Evolutionary conservation across 2,888 invertebrate genomes (phyloP).

Genomic region (Catocala fraxini): DNA sequence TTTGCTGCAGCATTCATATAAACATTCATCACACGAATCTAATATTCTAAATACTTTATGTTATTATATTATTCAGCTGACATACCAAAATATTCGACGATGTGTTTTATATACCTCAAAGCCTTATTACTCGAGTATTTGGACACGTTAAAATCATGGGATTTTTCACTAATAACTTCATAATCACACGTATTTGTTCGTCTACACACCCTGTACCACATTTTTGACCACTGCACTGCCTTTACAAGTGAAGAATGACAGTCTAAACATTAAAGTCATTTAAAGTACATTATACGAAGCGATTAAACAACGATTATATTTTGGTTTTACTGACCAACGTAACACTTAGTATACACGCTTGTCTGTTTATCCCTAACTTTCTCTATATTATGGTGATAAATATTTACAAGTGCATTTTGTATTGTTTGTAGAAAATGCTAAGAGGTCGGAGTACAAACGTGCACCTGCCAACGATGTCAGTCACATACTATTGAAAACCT

Average conservation of each 20-base stretch:
- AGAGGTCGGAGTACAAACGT: constrained; percentile 42
- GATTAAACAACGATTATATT: constrained; percentile 28
- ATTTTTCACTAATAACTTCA: constrained; percentile 54
- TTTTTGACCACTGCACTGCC: constrained; percentile 44
- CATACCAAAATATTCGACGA: constrained; percentile 75
- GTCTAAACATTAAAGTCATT: constrained; percentile 28
- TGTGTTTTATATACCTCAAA: constrained; percentile 55
- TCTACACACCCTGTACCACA: constrained; percentile 68
- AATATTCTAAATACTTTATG: neutral
- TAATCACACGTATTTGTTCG: constrained; percentile 51
- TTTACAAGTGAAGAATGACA: constrained; percentile 7
- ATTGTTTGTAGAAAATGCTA: neutral
- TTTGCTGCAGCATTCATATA: too few species aligned
- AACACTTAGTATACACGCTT: constrained; percentile 34
- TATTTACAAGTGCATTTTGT: neutral
- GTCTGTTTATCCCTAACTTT: neutral
- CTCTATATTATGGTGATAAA: neutral
- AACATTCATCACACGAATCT: constrained; percentile 2
- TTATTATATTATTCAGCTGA: constrained; percentile 23
- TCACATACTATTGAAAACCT: constrained; percentile 54
- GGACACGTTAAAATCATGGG: constrained; percentile 44
- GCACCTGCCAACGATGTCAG: constrained; percentile 45
- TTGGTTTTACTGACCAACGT: constrained; percentile 12
- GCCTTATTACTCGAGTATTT: constrained; percentile 55
- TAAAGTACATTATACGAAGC: constrained; percentile 34